A percentile compares a stretch with the other conserved stretches of the same genome.
Evolutionary conservation across 1,140 invertebrate species (phyloP).

Genomic region (Zelostemma sp.): DNA sequence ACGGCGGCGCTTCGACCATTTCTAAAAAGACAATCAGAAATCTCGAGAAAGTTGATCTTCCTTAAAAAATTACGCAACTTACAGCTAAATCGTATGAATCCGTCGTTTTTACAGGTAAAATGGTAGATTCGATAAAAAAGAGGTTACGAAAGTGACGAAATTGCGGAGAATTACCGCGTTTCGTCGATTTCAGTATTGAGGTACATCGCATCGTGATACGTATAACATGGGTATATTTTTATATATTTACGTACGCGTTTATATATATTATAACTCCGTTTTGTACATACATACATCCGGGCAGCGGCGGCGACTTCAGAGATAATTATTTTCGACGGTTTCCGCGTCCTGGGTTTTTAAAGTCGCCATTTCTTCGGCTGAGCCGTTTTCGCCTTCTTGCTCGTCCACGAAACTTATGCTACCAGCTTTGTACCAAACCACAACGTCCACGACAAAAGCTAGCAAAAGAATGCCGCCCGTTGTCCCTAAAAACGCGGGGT

Average conservation of each 20-base stretch:
- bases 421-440: conserved; percentile 86
- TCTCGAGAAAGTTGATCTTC: no score
- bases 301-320: no score
- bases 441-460: conserved; percentile 85
- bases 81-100: no score
- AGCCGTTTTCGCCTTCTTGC: conserved; percentile 59
- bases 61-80: no score
- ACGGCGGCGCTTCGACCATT: no score
- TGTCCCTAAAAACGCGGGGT: conserved; percentile 79
- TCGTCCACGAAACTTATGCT: conserved; percentile 80
- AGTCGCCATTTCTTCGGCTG: conserved; percentile 66
- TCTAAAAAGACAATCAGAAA: no score
- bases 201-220: no score
- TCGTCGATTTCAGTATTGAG: conserved; percentile 2
- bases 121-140: not conserved
- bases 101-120: no score
- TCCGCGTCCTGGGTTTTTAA: conserved; percentile 64
- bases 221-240: no score
- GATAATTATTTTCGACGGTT: conserved; percentile 61
- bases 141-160: not conserved
- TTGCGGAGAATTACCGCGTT: not conserved
- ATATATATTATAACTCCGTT: conserved; percentile 1
- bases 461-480: conserved; percentile 84
- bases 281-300: conserved; percentile 10
- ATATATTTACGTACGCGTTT: no score